Percentiles rank a stretch among this genome's conserved stretches.
Conservation (phyloP, 1,140 invertebrate species). For the Odontomachus brunneus region DNA sequence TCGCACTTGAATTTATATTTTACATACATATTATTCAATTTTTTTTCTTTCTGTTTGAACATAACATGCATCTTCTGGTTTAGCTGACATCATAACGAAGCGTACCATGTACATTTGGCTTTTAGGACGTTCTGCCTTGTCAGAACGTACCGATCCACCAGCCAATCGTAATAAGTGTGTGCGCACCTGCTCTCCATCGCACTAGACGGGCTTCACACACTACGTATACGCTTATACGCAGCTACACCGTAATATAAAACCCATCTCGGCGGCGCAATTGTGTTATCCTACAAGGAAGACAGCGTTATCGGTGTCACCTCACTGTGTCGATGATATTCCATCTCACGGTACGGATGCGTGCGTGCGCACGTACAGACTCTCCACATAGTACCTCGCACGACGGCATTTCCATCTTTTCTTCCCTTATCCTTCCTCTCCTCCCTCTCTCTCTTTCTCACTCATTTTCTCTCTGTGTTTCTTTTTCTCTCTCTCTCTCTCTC, state of each 20-base stretch:
- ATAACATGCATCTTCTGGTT: background rate
- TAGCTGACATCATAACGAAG: background rate
- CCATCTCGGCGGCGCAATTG: conserved; percentile 44
- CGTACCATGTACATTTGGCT: background rate
- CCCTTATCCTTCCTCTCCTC: conserved; percentile 20
- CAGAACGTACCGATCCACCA: background rate
- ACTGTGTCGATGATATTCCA: conserved; percentile 45
- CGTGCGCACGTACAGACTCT: conserved; percentile 40
- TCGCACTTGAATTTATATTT: too few species aligned
- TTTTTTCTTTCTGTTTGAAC: too few species aligned
- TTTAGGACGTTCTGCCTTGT: background rate
- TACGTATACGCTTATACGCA: background rate
- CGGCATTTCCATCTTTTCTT: conserved; percentile 31
- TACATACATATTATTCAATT: too few species aligned
- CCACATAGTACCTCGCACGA: conserved; percentile 22
- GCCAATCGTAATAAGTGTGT: conserved; percentile 38
- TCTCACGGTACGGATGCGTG: conserved; percentile 51
- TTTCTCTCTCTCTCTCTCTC: background rate
- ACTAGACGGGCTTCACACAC: background rate
- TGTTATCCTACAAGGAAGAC: conserved; percentile 16
- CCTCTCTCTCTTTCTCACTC: conserved; percentile 22
- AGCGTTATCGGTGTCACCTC: conserved; percentile 47
- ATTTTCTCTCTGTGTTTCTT: conserved; percentile 12
- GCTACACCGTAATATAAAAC: conserved; percentile 36
- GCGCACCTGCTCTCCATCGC: conserved; percentile 8